Evolutionary conservation across 2,797 vertebrate genomes (phyloP).

Genomic region (Cossypha polioptera): DNA sequence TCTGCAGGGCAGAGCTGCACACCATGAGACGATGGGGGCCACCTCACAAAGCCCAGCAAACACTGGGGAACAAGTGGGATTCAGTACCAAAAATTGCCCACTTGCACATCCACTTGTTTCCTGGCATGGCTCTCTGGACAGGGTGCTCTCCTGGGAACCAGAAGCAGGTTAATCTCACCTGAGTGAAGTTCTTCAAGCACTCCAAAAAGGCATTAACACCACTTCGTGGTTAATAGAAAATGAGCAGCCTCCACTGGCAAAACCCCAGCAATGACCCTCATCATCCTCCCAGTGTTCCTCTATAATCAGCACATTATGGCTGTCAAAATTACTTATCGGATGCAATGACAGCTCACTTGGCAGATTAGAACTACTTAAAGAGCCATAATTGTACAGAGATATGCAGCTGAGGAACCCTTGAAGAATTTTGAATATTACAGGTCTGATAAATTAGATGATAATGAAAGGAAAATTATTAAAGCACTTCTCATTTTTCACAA

Average conservation of each 20-base stretch:
- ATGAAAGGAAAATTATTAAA: not conserved
- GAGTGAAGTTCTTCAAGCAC: not conserved
- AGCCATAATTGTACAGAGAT: not conserved
- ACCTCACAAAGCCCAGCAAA: not conserved
- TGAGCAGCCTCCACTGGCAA: not conserved
- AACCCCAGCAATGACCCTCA: not conserved
- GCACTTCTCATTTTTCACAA: not conserved
- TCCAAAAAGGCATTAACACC: not conserved
- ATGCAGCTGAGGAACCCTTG: not conserved
- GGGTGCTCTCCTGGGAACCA: rapidly evolving
- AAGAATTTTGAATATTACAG: not conserved
- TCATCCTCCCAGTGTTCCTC: not conserved
- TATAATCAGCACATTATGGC: not conserved
- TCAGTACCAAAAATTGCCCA: not conserved
- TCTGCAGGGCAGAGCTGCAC: not conserved
- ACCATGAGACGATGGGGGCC: not conserved
- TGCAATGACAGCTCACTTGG: not conserved
- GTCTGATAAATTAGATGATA: not conserved
- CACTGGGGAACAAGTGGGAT: not conserved
- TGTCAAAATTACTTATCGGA: not conserved
- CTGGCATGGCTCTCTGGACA: not conserved
- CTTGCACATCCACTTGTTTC: not conserved
- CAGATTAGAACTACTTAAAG: not conserved
- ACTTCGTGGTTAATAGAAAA: not conserved
- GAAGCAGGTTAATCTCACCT: not conserved